phyloP scores from a whole-genome alignment of 2,113 vertebrate genomes.

The Ranitomeya imitator region DNA sequence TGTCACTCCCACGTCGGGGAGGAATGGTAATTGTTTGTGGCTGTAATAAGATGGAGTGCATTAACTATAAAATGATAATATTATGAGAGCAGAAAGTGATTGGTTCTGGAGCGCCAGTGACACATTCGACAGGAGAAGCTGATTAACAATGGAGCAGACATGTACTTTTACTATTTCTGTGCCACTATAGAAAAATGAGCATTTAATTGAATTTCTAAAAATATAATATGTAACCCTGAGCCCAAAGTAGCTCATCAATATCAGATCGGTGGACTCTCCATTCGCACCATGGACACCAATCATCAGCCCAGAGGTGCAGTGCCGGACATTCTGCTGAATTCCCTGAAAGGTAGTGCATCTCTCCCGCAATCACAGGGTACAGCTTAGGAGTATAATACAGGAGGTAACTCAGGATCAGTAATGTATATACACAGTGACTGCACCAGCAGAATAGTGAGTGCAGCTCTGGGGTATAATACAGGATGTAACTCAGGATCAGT shows the following conservation, averaged over 20 bases:
- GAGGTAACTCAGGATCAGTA: no score
- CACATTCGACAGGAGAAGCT: background rate
- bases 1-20: conserved; percentile 49
- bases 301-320: no score
- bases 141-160: conserved; percentile 20
- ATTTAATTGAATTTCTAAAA: background rate
- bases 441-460: no score
- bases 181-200: background rate
- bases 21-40: conserved; percentile 52
- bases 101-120: background rate
- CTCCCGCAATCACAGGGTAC: no score
- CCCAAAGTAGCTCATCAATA: background rate
- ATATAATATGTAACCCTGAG: background rate
- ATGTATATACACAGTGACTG: no score
- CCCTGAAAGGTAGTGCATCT: no score
- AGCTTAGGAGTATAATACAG: no score
- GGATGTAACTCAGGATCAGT: no score
- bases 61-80: conserved; percentile 54
- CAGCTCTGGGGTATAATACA: no score
- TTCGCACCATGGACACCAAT: no score
- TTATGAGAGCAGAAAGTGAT: conserved; percentile 37
- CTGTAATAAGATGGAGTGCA: conserved; percentile 46
- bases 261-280: no score
- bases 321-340: no score
- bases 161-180: background rate